Evolutionary conservation across 1,140 invertebrate species (phyloP), one percentile per base, ranked within the genome.

Genomic region (Octopus bimaculoides): DNA sequence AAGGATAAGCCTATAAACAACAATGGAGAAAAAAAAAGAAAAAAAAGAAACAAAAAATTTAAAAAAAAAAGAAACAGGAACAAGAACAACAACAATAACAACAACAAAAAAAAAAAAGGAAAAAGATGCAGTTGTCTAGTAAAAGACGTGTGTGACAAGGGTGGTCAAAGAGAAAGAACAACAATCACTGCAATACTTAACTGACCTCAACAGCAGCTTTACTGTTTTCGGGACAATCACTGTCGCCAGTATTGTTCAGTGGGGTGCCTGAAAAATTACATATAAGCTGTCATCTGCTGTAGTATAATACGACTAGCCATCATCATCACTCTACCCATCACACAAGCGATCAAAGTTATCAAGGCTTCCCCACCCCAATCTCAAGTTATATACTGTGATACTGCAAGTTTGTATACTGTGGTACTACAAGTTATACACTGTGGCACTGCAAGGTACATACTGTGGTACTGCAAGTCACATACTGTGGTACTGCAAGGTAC

Each of bases 151-250:
- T 71, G 66, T 71, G 8, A 71, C 66, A 17, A 71, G 66, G 66
- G 66, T 71, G 66, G 66, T 71, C 66, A 71, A 6, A 20, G 66
- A 71, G 66, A 71, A 71, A 71, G 66, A 71, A 71, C 14, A 20
- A 14, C 66, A 71, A 20, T 9, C 66, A 71, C 66, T 71, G 66
- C 66, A 71, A 71, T 71, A 71, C 66, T 71, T 71, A 71, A 71
- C 66, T 71, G 66, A 71, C 66, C 66, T 71, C 66, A 10, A 20
- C 26, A n/a, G 66, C 26, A 9, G 66, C 66, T 71, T 71, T 71
- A 71, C 66, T 6, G 66, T 12, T 14, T 71, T 20, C 66, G 17
- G 17, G 5, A 71, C 14, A 41, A 10, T 71, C 66, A 6, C 26
- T 20, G 14, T 71, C 66, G 26, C 17, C 66, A 71, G 17, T 71